A percentile compares a stretch with the other conserved stretches of the same genome.
These are phyloP conservation scores for Echeneis naucrates DNA, from an alignment of 2,797 vertebrate genomes.

Conservation along the genomic window DNA sequence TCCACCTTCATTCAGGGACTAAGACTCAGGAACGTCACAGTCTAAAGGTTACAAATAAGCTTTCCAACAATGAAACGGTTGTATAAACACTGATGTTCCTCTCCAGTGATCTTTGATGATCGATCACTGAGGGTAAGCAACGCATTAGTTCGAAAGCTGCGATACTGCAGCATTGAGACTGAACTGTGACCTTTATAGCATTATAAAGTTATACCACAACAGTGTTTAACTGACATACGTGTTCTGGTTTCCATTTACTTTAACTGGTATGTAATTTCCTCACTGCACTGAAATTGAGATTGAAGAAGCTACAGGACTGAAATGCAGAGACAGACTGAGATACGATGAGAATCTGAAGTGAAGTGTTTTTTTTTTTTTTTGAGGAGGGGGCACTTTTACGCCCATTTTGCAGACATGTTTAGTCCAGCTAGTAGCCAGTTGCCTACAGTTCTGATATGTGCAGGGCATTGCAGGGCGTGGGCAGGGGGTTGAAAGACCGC, in stretches of 20 bases:
- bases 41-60: constrained; percentile 44
- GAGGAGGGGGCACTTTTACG: no score
- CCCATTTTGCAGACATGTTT: no score
- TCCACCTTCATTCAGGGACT: not conserved
- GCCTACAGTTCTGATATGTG: no score
- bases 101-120: not conserved
- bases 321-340: not conserved
- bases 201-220: not conserved
- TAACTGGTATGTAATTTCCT: not conserved
- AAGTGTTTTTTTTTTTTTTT: no score
- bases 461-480: no score
- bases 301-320: not conserved
- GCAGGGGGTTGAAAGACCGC: no score
- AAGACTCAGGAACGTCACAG: not conserved
- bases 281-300: not conserved
- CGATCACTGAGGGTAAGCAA: not conserved
- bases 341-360: not conserved
- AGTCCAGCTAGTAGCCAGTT: no score
- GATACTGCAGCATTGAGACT: no score
- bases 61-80: constrained; percentile 14
- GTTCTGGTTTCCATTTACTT: not conserved
- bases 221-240: not conserved
- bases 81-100: constrained; percentile 7
- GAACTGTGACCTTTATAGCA: no score
- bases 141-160: not conserved